A percentile compares a stretch with the other conserved stretches of the same genome.
Conservation (phyloP, 2,888 invertebrate genomes). For the Zygothrica quintamaculata region DNA sequence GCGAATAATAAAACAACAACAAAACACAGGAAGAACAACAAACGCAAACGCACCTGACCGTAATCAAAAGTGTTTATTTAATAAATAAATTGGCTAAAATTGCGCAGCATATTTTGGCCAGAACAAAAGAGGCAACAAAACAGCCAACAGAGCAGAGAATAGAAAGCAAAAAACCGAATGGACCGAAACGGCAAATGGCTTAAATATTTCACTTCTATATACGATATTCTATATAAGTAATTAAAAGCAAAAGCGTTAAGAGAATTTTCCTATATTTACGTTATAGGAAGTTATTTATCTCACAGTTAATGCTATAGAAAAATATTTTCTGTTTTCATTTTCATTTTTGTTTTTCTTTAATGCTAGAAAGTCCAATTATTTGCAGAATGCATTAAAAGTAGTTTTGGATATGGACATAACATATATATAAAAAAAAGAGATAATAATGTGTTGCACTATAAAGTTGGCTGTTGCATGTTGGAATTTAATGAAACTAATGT, state of each 20-base stretch:
- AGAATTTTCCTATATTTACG: too few relatives aligned
- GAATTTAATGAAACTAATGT: constrained; percentile 12
- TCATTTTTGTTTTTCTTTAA: too few relatives aligned
- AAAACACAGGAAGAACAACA: constrained; percentile 15
- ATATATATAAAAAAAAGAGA: too few relatives aligned
- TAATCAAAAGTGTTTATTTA: constrained; percentile 61
- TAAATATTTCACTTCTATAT: not conserved
- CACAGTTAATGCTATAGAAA: too few relatives aligned
- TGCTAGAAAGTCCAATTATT: too few relatives aligned
- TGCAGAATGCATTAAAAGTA: not conserved
- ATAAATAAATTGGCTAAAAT: constrained; percentile 62
- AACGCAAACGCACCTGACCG: constrained; percentile 39
- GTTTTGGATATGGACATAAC: not conserved
- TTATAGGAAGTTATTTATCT: too few relatives aligned
- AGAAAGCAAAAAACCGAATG: too few relatives aligned
- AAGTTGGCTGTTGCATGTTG: constrained; percentile 28
- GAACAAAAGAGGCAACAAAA: constrained; percentile 3
- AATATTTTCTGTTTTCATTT: too few relatives aligned
- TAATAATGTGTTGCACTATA: too few relatives aligned
- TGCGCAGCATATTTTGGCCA: constrained; percentile 38
- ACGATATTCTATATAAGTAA: too few relatives aligned
- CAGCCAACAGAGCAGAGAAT: too few relatives aligned
- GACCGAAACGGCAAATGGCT: too few relatives aligned
- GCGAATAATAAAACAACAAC: constrained; percentile 6
- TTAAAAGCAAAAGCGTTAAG: not conserved